A percentile compares a stretch with the other conserved stretches of the same genome.
Conservation (phyloP, 1,140 invertebrate genomes). For the Gryon sp. region DNA sequence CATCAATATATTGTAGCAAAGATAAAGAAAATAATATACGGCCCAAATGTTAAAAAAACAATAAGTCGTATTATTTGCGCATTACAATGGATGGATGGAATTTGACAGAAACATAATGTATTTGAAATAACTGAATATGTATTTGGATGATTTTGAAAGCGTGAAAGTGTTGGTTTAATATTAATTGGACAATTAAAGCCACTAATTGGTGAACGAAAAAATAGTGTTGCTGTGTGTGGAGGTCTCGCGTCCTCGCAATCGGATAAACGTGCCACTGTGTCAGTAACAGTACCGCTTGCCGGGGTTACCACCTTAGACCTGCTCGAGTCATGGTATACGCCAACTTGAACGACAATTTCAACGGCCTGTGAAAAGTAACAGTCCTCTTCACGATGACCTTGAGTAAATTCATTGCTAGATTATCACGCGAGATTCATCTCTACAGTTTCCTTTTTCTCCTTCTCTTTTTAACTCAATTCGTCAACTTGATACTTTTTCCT, state of each 20-base stretch:
- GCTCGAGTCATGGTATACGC: constrained; percentile 49
- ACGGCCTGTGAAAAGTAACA: constrained; percentile 55
- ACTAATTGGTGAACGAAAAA: constrained; percentile 38
- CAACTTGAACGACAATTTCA: constrained; percentile 49
- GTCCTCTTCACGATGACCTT: constrained; percentile 42
- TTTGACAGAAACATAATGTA: too few species aligned
- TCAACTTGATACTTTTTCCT: too few species aligned
- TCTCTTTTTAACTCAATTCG: too few species aligned
- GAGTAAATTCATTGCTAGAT: constrained; percentile 50
- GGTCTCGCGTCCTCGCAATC: constrained; percentile 19
- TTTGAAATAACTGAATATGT: too few species aligned
- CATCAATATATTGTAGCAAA: too few species aligned
- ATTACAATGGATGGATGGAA: too few species aligned
- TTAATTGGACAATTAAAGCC: too few species aligned
- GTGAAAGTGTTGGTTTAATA: too few species aligned
- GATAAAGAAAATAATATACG: too few species aligned
- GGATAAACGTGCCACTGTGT: constrained; percentile 75
- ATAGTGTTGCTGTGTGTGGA: neutral
- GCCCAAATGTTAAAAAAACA: too few species aligned
- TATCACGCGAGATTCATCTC: constrained; percentile 40
- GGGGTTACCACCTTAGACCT: constrained; percentile 68
- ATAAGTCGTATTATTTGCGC: too few species aligned
- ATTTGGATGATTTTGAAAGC: too few species aligned
- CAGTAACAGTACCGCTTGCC: constrained; percentile 72
- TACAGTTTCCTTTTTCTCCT: constrained; percentile 8